Evolutionary conservation across 2,888 invertebrate species (phyloP).

Genomic region (Alviniconcha strummeri): DNA sequence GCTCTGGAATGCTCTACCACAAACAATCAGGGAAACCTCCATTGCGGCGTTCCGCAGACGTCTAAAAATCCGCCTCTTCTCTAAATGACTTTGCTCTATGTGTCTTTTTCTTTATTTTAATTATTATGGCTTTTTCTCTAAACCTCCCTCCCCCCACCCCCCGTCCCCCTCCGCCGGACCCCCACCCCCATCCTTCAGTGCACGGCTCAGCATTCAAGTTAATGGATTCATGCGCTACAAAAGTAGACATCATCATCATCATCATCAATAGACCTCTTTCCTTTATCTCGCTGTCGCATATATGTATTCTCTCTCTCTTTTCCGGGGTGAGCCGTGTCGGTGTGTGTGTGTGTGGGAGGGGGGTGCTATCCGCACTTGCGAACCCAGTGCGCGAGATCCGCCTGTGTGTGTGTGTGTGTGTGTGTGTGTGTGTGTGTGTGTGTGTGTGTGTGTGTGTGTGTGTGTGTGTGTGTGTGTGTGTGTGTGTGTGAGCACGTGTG

Average conservation of each 20-base stretch:
- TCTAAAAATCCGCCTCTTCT: too few species aligned
- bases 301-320: too few species aligned
- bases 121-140: too few species aligned
- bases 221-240: not conserved
- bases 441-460: not conserved
- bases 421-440: not conserved
- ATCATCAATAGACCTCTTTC: too few species aligned
- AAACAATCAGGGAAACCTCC: too few species aligned
- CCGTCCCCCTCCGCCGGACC: not conserved
- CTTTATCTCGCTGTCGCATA: not conserved
- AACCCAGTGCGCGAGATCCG: not conserved
- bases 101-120: too few species aligned
- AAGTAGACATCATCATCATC: not conserved
- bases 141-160: too few species aligned
- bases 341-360: not conserved
- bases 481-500: not conserved
- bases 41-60: too few species aligned
- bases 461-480: not conserved
- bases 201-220: not conserved
- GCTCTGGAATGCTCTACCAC: too few species aligned
- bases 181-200: not conserved
- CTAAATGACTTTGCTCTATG: too few species aligned
- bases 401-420: not conserved
- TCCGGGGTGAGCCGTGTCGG: too few species aligned
- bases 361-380: not conserved